Conservation (phyloP, 1,140 invertebrate genomes). For the Calephelis virginiensis region DNA sequence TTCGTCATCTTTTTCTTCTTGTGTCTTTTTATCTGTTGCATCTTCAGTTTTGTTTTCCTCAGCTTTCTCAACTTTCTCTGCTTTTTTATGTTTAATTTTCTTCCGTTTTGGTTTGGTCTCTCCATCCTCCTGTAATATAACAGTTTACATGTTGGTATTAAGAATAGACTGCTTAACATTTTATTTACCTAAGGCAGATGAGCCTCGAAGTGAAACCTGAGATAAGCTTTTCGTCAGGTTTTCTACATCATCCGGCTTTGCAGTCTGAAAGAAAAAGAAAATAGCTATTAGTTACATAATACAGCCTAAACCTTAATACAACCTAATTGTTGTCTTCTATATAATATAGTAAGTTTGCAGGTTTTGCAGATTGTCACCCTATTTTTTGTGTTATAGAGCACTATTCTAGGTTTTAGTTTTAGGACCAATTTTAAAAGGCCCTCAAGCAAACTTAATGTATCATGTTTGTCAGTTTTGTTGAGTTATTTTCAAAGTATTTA, state of each 20-base stretch:
- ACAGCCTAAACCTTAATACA: no score
- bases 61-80: constrained; percentile 30
- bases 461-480: no score
- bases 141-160: constrained; percentile 63
- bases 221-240: constrained; percentile 80
- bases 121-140: constrained; percentile 72
- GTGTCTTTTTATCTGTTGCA: constrained; percentile 21
- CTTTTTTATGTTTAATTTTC: constrained; percentile 35
- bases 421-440: no score
- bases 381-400: no score
- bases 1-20: constrained; percentile 25
- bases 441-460: no score
- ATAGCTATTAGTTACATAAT: constrained; percentile 15
- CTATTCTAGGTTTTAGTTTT: no score
- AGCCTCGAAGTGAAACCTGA: constrained; percentile 79
- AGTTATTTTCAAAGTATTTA: no score
- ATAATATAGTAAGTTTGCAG: no score
- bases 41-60: constrained; percentile 28
- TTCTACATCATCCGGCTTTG: constrained; percentile 72
- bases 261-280: constrained; percentile 73
- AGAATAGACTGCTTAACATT: constrained; percentile 50
- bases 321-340: no score
- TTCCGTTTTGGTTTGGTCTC: constrained; percentile 47
- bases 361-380: no score
- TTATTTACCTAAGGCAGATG: constrained; percentile 80